These are phyloP conservation scores for Bombus breviceps DNA, from an alignment of 1,140 invertebrate species.

Conservation along the genomic window DNA sequence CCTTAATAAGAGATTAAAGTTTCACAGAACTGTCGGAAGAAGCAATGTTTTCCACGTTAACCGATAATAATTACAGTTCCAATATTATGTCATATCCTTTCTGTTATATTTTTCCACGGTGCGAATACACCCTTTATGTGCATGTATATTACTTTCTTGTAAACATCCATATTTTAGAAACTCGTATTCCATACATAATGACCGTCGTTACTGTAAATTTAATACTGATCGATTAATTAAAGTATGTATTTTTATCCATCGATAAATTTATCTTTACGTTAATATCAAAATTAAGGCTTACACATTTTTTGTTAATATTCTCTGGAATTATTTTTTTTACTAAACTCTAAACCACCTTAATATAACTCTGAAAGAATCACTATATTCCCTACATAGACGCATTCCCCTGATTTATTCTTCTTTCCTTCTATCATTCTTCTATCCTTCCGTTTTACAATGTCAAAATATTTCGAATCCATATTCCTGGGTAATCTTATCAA, in stretches of 20 bases:
- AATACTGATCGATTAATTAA: not conserved
- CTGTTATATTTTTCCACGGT: not conserved
- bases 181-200: not conserved
- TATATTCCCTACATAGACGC: too few relatives aligned
- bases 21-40: not conserved
- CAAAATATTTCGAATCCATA: not conserved
- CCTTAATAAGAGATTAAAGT: not conserved
- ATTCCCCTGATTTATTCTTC: too few relatives aligned
- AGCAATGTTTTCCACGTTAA: not conserved
- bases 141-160: not conserved
- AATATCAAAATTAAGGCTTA: too few relatives aligned
- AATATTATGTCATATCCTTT: not conserved
- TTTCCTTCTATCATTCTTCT: not conserved
- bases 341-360: too few relatives aligned
- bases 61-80: conserved; percentile 1
- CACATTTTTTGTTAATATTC: too few relatives aligned
- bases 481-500: not conserved
- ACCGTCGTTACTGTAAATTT: not conserved
- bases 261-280: too few relatives aligned
- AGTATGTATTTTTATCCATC: too few relatives aligned
- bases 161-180: not conserved
- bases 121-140: not conserved
- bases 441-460: not conserved
- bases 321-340: too few relatives aligned
- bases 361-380: too few relatives aligned